These are phyloP conservation scores for Eupithecia tripunctaria DNA, from an alignment of 2,888 invertebrate genomes.

Conservation along the genomic window DNA sequence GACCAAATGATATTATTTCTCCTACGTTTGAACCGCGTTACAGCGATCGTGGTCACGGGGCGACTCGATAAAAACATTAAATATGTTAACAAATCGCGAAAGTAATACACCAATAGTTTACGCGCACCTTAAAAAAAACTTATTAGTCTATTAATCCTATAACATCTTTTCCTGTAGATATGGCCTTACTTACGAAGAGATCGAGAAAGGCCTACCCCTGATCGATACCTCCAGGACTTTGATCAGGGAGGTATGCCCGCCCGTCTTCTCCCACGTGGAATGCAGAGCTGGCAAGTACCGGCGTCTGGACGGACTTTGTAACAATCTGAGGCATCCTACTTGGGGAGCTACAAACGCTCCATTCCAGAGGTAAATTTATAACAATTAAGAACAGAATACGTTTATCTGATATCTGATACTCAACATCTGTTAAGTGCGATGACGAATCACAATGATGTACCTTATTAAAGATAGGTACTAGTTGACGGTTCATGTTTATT, in stretches of 20 bases:
- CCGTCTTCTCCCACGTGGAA: conserved; percentile 93
- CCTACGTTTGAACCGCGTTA: too few species aligned
- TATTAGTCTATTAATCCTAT: not conserved
- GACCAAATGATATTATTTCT: too few species aligned
- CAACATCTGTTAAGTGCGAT: not conserved
- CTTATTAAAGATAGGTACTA: too few species aligned
- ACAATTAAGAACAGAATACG: not conserved
- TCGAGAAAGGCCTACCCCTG: conserved; percentile 93
- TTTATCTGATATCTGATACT: not conserved
- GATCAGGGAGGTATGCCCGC: conserved; percentile 94
- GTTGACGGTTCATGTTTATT: too few species aligned
- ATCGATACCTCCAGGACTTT: conserved; percentile 95
- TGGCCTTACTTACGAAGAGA: conserved; percentile 92
- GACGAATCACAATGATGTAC: too few species aligned
- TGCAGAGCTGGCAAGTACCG: conserved; percentile 95
- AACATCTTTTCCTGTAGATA: conserved; percentile 84
- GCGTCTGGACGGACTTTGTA: conserved; percentile 94
- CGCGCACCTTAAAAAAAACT: not conserved
- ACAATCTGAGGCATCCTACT: conserved; percentile 93
- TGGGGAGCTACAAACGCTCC: conserved; percentile 95
- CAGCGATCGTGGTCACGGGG: too few species aligned
- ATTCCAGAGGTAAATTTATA: conserved; percentile 87
- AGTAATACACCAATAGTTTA: not conserved
- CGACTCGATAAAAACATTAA: too few species aligned
- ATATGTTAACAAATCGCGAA: too few species aligned